These are phyloP conservation scores for Oreortyx pictus DNA, from an alignment of 2,797 vertebrate species.

Conservation along the genomic window DNA sequence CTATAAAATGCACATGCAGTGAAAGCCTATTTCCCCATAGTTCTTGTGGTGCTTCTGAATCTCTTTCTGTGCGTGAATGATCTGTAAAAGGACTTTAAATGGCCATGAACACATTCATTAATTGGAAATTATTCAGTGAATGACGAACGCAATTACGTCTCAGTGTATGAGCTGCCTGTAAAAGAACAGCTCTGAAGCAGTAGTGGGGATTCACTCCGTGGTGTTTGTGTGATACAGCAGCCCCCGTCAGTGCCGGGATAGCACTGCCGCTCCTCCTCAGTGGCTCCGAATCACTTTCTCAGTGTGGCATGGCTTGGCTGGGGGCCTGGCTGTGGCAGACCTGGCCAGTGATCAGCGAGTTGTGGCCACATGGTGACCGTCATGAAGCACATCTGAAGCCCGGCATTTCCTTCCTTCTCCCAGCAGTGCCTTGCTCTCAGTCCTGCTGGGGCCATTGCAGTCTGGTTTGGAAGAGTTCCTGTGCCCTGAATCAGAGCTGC, in stretches of 20 bases:
- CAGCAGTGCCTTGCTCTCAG: neutral
- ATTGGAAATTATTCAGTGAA: conserved; percentile 41
- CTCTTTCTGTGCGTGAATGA: neutral
- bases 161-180: conserved; percentile 4
- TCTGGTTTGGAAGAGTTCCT: neutral
- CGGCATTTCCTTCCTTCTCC: neutral
- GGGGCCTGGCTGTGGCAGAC: neutral
- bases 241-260: neutral
- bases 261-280: neutral
- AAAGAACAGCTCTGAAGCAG: neutral
- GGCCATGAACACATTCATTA: neutral
- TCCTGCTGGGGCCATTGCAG: neutral
- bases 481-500: neutral
- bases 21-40: neutral
- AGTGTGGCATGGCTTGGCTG: neutral
- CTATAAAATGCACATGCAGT: neutral
- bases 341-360: neutral
- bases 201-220: neutral
- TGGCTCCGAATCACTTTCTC: neutral
- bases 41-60: neutral
- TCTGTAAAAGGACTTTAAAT: neutral
- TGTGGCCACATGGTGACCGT: neutral
- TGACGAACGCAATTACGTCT: conserved; percentile 13
- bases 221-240: neutral
- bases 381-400: neutral